Evolutionary conservation across 2,113 vertebrate genomes (phyloP), one percentile per base, ranked within the genome.

Genomic region (Canis aureus): DNA sequence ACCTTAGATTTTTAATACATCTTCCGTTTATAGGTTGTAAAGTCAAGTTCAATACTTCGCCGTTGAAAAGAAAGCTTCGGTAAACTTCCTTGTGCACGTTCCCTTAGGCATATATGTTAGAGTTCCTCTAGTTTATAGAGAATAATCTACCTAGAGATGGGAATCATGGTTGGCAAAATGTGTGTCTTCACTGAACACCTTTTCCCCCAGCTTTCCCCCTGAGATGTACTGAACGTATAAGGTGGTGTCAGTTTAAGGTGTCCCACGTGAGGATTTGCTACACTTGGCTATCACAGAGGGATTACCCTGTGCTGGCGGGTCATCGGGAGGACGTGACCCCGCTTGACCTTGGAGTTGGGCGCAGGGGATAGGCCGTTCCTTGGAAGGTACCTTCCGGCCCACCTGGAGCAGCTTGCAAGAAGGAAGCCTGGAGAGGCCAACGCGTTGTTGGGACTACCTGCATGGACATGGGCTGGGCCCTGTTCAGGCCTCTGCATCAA

Each of bases 1-100:
- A 17, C 2, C 27, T 96, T 96, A 67, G 35, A 82, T 78, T 82
- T 94, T 95, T 80, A 89, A 90, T 55, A 9, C 1, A 22, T 79
- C 8, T 69, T 89, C 20, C 78, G 17, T 89, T 78, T 53, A 60
- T 35, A 79, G 32, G 20, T 49, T 95, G 17, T 23, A 73, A 82
- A 8, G 55, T 62, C 55, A 74, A 64, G 13, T 60, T 80, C 32
- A 67, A 4, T 35, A 62, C 60, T 87, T 90, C 90, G 11, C 57
- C 64, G 0, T 91, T 90, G 32, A 51, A 49, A 92, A 73, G 43
- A 66, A 66, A 53, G 29, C 51, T 32, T 84, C 8, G 20, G 53
- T 55, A 35, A 82, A 62, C 23, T 92, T 64, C 5, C 32, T 20
- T 62, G 29, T 82, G 59, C 4, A 66, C 3, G 38, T 3, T 17